Evolutionary conservation across 2,797 vertebrate species (phyloP), one percentile per base, ranked within the genome.

Genomic region (Pangasius larnaudii): DNA sequence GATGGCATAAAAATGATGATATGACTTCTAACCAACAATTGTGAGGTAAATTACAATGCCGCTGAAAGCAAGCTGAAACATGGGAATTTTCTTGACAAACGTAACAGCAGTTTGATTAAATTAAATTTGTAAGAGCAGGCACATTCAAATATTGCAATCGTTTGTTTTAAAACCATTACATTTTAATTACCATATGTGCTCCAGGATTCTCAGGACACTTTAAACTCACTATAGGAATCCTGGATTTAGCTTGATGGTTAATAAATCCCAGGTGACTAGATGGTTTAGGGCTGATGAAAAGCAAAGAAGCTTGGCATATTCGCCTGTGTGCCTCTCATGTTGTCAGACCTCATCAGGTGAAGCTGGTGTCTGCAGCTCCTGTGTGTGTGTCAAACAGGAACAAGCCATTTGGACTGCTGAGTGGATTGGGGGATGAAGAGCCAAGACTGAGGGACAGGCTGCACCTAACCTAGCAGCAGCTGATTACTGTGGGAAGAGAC

Each of bases 401-500:
- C 75, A 85, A 81, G 72, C 33, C 65, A 82, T 75, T 85, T 65
- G 75, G 77, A 59, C 75, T 82, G 81, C 77, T 67, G 85, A 86
- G 46, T 42, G 75, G 42, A 77, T 71, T n/a, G 39, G 67, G 59
- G 27, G 65, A 24, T 86, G 49, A 51, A 74, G 58, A 83, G 67
- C 69, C 75, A 65, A 85, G 27, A 85, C 51, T 46, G 51, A 78
- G 61, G 19, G 83, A 63, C 53, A 75, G 79, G 56, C 33, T 42
- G 36, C 71, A 87, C 72, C 83, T 85, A 63, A 53, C n/a, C 84
- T 86, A 71, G 87, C 51, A 85, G 63, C 69, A 85, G 85, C 72
- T 90, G 85, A 89, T 91, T 71, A 75, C 86, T 91, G 88, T 91
- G 89, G 87, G 86, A 89, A 90, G 85, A 80, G 74, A 86, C 85